Evolutionary conservation across 2,888 invertebrate species (phyloP).

Genomic region (Dimorphilus gyrociliatus): DNA sequence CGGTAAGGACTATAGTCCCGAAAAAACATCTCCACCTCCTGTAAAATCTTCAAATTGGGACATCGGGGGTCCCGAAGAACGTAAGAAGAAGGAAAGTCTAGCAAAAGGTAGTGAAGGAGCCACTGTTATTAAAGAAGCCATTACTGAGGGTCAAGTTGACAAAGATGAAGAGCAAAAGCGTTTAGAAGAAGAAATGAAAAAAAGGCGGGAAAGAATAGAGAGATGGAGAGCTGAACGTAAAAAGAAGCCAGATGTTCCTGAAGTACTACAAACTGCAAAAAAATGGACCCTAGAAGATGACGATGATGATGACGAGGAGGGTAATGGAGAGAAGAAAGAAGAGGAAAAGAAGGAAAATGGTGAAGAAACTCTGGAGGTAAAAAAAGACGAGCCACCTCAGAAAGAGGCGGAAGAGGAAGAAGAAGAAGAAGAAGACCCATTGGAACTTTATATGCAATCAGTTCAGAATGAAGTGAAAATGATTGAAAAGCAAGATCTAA

Average conservation of each 20-base stretch:
- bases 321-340: slow-evolving; percentile 40
- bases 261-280: slow-evolving; percentile 42
- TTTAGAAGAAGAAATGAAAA: slow-evolving; percentile 84
- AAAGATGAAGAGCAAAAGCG: slow-evolving; percentile 36
- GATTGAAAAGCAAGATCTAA: neutral
- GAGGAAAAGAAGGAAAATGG: slow-evolving; percentile 39
- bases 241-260: slow-evolving; percentile 60
- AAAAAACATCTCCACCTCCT: no score
- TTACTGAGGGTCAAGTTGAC: no score
- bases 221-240: slow-evolving; percentile 86
- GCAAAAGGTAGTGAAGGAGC: no score
- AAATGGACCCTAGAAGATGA: slow-evolving; percentile 94
- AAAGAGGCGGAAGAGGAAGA: slow-evolving; percentile 14
- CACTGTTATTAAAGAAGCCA: no score
- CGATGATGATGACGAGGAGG: slow-evolving; percentile 54
- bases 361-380: no score
- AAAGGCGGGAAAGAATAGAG: slow-evolving; percentile 81
- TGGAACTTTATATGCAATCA: slow-evolving; percentile 90
- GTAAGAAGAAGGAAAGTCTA: no score
- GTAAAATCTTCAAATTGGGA: no score
- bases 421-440: slow-evolving; percentile 50
- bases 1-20: no score
- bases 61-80: no score
- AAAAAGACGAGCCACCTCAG: no score
- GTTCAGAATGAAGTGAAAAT: no score